phyloP scores from a whole-genome alignment of 2,113 vertebrate species.

The Corythaixoides concolor region DNA sequence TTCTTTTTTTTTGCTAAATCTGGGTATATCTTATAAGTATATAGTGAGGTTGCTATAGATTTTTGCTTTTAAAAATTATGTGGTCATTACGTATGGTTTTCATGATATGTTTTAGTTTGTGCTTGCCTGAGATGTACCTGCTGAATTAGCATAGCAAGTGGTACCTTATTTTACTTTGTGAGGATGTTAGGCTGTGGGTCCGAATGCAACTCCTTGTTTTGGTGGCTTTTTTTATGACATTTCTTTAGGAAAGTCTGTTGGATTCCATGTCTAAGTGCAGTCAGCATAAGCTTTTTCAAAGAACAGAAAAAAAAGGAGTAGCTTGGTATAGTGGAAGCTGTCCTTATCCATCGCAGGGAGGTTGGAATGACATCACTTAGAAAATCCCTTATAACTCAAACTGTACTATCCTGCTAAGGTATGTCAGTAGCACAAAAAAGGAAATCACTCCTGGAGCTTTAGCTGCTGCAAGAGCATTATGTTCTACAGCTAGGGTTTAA shows the following conservation, averaged over 20 bases:
- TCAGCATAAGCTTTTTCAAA: not conserved
- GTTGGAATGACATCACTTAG: too few species aligned
- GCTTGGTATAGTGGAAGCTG: too few species aligned
- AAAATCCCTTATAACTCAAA: too few species aligned
- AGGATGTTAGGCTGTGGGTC: too few species aligned
- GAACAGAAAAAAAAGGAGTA: not conserved
- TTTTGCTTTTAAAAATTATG: not conserved
- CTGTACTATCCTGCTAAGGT: too few species aligned
- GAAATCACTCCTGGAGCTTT: not conserved
- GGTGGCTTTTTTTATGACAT: rapidly evolving
- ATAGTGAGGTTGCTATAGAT: rapidly evolving
- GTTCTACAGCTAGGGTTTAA: not conserved
- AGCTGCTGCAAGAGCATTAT: not conserved
- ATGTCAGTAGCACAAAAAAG: too few species aligned
- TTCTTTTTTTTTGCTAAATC: rapidly evolving
- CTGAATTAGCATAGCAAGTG: rapidly evolving
- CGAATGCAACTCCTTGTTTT: too few species aligned
- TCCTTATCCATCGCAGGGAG: too few species aligned
- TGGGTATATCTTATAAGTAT: rapidly evolving
- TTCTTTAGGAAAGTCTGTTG: not conserved
- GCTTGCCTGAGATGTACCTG: not conserved
- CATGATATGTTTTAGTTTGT: rapidly evolving
- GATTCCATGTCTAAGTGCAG: too few species aligned
- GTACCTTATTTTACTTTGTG: too few species aligned
- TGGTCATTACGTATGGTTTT: rapidly evolving